Conservation (phyloP, 2,888 invertebrate genomes). For the Pollenia angustigena region DNA sequence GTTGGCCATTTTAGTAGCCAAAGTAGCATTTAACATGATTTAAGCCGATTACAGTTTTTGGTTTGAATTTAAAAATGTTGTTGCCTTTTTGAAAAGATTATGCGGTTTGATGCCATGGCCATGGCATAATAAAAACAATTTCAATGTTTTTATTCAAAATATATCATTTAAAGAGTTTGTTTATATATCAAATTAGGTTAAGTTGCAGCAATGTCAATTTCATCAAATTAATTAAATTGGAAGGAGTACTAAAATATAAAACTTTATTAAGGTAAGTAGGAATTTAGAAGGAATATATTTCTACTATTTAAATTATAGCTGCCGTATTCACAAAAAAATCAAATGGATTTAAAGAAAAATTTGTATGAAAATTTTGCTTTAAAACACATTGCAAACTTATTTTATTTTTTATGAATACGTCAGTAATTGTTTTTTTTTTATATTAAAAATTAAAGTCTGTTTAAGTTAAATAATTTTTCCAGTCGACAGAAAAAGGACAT, state of each 20-base stretch:
- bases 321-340: no score
- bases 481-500: no score
- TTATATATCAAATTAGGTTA: conserved; percentile 22
- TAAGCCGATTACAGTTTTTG: conserved; percentile 70
- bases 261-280: no score
- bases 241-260: background rate
- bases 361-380: no score
- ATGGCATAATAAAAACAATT: conserved; percentile 11
- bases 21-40: conserved; percentile 66
- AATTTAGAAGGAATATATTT: no score
- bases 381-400: no score
- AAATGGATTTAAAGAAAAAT: no score
- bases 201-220: background rate
- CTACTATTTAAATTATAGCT: no score
- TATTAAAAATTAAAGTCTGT: no score
- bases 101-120: conserved; percentile 52
- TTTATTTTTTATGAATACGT: no score
- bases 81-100: conserved; percentile 54
- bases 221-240: background rate
- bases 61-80: conserved; percentile 39
- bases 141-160: conserved; percentile 43
- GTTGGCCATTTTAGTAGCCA: conserved; percentile 47
- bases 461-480: no score
- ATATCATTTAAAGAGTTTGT: conserved; percentile 39
- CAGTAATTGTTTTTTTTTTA: no score